These are phyloP conservation scores for Opisthograptis luteolata DNA, from an alignment of 2,888 invertebrate species.

Conservation along the genomic window DNA sequence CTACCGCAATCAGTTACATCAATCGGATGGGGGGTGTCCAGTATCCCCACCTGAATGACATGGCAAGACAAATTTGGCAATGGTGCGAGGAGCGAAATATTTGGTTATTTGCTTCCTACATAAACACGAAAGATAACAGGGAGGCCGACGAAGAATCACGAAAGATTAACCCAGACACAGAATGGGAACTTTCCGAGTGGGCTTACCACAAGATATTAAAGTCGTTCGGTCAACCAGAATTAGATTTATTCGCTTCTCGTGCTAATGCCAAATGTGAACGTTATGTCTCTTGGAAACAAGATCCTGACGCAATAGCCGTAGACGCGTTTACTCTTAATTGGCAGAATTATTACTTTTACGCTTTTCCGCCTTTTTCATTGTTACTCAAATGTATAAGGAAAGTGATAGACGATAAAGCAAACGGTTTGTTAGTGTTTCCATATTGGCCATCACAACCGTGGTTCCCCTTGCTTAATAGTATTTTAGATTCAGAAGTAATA, in stretches of 20 bases:
- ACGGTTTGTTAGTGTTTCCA: conserved; percentile 37
- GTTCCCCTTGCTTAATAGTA: conserved; percentile 30
- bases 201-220: conserved; percentile 17
- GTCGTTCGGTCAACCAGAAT: conserved; percentile 25
- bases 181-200: conserved; percentile 32
- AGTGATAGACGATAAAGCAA: conserved; percentile 32
- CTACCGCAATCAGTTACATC: conserved; percentile 5
- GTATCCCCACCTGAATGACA: too few species aligned
- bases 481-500: conserved; percentile 21
- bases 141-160: conserved; percentile 40
- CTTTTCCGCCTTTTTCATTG: conserved; percentile 28
- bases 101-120: conserved; percentile 49
- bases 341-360: conserved; percentile 25
- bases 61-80: conserved; percentile 30
- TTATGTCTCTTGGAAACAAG: conserved; percentile 30
- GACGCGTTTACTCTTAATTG: conserved; percentile 31
- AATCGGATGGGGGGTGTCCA: too few species aligned
- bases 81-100: too few species aligned
- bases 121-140: conserved; percentile 44
- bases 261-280: conserved; percentile 27
- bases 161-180: conserved; percentile 31
- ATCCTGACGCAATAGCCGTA: conserved; percentile 20
- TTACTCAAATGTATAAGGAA: conserved; percentile 28
- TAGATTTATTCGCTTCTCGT: conserved; percentile 34
- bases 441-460: conserved; percentile 39